Base-by-base conservation (phyloP, 1,140 invertebrate genomes). In the Cotesia typhae region DNA sequence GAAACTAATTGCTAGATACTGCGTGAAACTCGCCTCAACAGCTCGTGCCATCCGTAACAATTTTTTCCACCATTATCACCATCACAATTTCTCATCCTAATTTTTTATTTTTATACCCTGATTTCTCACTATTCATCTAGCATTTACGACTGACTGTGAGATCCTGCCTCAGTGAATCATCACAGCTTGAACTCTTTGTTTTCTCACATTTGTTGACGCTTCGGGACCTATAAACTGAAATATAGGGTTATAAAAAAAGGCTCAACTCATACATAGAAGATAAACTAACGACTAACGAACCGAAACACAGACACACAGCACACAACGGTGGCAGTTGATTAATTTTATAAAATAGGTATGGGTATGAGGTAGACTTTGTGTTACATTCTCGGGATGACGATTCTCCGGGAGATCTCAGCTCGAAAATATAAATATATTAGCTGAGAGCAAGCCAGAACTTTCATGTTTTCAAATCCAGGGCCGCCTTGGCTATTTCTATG, bases 1-100 rank as follows among this genome's bases (percentile, higher is more conserved):
- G 78, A 82, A 76, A 76, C 79, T 86, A 86, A 86, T 86, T 79
- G 82, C 74, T 59, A 61, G 78, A 82, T 81, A 78, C 79, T 84
- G 82, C 83, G 83, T 81, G 82, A 83, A 83, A 81, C 74, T 82
- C 80, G 79, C 79, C 76, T 78, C 78, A 79, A 74, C 76, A 84
- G 83, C 85, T 83, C 84, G 85, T 84, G 83, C 82, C 81, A 81
- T 47, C 41, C 41, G 41, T 47, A 47, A 47, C 41, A 9, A 47
- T 47, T 47, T 47, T 41, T 47, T 47, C 10, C 28, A 28, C 28
- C 28, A 28, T 28, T 1, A 28, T 28, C 28, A 10, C 10, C 41
- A 85, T 83, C 85, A 79, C 80, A 83, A 82, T 84, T 79, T 83
- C 84, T 79, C 77, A 77, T 68, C 6, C 55, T 74, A 57, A 51